Conservation (phyloP, 1,140 invertebrate species). For the Aphaenogaster rudis region DNA sequence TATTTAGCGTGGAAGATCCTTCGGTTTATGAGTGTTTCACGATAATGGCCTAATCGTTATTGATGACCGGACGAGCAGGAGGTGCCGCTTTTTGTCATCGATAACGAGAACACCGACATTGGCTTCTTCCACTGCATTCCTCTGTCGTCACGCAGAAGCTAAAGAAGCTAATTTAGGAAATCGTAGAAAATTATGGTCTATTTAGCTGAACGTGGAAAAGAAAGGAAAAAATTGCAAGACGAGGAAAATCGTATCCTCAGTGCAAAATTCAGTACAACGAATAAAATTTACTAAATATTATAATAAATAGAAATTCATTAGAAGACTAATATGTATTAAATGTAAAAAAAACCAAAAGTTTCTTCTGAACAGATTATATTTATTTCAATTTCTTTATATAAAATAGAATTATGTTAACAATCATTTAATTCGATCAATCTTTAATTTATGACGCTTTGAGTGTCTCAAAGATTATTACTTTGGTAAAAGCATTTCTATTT, state of each 20-base stretch:
- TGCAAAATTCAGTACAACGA: not conserved
- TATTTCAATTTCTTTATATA: not conserved
- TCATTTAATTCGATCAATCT: too few species aligned
- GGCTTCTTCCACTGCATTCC: not conserved
- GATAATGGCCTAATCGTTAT: slow-evolving; percentile 30
- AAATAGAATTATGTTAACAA: too few species aligned
- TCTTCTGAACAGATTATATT: not conserved
- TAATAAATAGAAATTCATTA: not conserved
- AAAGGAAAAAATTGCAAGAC: not conserved
- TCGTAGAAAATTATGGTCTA: not conserved
- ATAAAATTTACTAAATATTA: slow-evolving; percentile 1
- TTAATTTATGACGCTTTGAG: too few species aligned
- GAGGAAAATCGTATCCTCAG: not conserved
- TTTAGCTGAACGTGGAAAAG: not conserved
- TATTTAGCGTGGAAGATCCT: slow-evolving; percentile 16
- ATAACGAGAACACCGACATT: slow-evolving; percentile 30
- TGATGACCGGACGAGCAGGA: not conserved
- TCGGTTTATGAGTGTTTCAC: slow-evolving; percentile 20
- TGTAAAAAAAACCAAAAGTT: not conserved
- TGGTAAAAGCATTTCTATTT: not conserved
- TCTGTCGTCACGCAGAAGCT: not conserved
- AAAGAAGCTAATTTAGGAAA: slow-evolving; percentile 8
- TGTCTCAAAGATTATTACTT: not conserved
- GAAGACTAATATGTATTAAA: not conserved
- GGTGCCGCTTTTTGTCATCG: slow-evolving; percentile 22